These are phyloP conservation scores for Sinopyrophorus schimmeli DNA, from an alignment of 2,888 invertebrate species.

Conservation along the genomic window DNA sequence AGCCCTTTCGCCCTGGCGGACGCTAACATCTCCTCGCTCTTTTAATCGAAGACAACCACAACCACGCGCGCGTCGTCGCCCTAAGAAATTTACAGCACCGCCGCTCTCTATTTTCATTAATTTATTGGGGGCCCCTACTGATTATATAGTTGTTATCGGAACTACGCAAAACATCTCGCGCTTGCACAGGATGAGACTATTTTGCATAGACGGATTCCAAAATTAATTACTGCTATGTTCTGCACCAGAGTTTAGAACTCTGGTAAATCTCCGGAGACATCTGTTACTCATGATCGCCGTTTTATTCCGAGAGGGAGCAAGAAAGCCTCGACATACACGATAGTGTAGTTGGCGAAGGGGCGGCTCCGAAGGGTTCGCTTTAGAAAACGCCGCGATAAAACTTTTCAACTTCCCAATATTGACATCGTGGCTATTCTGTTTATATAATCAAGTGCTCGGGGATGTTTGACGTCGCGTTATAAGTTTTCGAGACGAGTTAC, in stretches of 20 bases:
- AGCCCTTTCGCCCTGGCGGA: constrained; percentile 10
- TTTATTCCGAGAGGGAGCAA: constrained; percentile 28
- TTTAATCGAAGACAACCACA: background rate
- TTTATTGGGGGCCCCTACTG: constrained; percentile 27
- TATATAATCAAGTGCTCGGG: no score
- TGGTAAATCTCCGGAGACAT: constrained; percentile 37
- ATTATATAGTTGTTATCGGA: constrained; percentile 31
- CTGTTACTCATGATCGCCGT: constrained; percentile 39
- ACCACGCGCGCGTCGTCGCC: no score
- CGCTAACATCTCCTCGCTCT: constrained; percentile 10
- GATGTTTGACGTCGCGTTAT: no score
- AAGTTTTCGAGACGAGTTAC: no score
- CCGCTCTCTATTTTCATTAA: constrained; percentile 15
- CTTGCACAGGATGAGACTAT: constrained; percentile 24
- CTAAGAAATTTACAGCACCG: no score
- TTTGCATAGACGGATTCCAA: constrained; percentile 33
- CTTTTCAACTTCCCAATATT: no score
- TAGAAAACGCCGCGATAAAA: no score
- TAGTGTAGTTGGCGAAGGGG: no score
- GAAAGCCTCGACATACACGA: no score
- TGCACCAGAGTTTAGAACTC: constrained; percentile 32
- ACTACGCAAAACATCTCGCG: constrained; percentile 27
- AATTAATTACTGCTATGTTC: constrained; percentile 38
- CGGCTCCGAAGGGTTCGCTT: no score
- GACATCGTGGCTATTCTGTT: no score